Base-by-base conservation (phyloP, 2,888 invertebrate genomes). In the Dasysyrphus albostriatus region DNA sequence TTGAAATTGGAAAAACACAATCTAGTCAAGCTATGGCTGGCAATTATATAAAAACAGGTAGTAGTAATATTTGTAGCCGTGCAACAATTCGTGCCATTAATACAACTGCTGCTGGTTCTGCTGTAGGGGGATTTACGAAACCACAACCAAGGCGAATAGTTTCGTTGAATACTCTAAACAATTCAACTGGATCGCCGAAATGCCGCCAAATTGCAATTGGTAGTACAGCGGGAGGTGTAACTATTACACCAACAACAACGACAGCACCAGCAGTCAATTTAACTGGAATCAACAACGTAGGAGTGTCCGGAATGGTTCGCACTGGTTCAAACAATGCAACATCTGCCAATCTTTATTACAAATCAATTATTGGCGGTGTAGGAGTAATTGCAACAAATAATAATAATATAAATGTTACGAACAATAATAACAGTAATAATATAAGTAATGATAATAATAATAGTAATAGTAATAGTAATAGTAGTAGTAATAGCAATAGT, bases 141-240 rank as follows among this genome's bases (percentile, higher is more conserved):
- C 80, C 80, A 3, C 85, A 81, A 44, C 77, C 85, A 9, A 67
- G 85, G 7, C 81, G 85, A 0, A 81, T 85, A 39, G 85, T 80
- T 32, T 76, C 81, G 5, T 76, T 85, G 12, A 84, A 81, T 69
- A 73, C 84, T 3, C 34, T 76, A 9, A 80, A 42, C 42, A 79
- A 42, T 29, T 24, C 70, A 10, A 29, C 39, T 14, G 37, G 44
- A 0, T 63, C 75, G 6, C 74, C 72, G 2, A 85, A 85, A 63
- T 81, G 85, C 29, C 85, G 85, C n/a, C 85, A 85, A 32, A 81
- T 85, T 49, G 80, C 84, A 16, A 80, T 84, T 58, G 81, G 81
- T 32, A 85, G 81, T 49, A 81, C 81, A 24, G 73, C 85, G 5
- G 85, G 85, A 32, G 74, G 85, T 0, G 81, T 85, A 0, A 81